Percentiles rank a stretch among this genome's conserved stretches.
Evolutionary conservation across 2,113 vertebrate species (phyloP).

Genomic region (Diphyllodes magnificus): DNA sequence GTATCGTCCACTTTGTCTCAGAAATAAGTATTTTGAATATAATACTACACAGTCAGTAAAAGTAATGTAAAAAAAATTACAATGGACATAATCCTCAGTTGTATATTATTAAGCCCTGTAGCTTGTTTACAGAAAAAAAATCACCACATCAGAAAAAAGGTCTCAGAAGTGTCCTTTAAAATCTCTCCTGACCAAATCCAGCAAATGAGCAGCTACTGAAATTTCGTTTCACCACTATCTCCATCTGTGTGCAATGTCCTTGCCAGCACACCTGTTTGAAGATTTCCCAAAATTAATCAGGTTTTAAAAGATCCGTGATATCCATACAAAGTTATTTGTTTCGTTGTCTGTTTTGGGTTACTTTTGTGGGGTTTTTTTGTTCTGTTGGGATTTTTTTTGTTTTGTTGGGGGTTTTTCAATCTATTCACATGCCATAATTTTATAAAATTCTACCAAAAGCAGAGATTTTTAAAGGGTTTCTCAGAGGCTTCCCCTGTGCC

Average conservation of each 20-base stretch:
- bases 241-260: background rate
- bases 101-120: constrained; percentile 45
- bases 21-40: constrained; percentile 46
- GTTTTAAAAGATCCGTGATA: background rate
- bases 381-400: background rate
- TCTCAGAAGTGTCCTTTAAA: constrained; percentile 19
- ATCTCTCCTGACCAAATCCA: constrained; percentile 53
- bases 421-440: background rate
- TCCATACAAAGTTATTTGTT: background rate
- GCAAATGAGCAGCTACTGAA: background rate
- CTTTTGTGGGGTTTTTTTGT: background rate
- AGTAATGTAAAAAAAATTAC: constrained; percentile 18
- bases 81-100: constrained; percentile 44
- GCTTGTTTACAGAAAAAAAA: background rate
- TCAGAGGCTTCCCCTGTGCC: constrained; percentile 42
- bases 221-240: background rate
- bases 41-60: constrained; percentile 2
- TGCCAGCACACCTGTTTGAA: background rate
- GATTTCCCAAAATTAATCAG: background rate
- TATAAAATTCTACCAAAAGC: background rate
- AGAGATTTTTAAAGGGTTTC: background rate
- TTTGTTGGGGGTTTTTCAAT: accelerated
- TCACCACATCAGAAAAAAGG: background rate
- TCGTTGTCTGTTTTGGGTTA: background rate
- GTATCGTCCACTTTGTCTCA: constrained; percentile 8